Evolutionary conservation across 2,888 invertebrate genomes (phyloP).

Genomic region (Drosophila barbarae): DNA sequence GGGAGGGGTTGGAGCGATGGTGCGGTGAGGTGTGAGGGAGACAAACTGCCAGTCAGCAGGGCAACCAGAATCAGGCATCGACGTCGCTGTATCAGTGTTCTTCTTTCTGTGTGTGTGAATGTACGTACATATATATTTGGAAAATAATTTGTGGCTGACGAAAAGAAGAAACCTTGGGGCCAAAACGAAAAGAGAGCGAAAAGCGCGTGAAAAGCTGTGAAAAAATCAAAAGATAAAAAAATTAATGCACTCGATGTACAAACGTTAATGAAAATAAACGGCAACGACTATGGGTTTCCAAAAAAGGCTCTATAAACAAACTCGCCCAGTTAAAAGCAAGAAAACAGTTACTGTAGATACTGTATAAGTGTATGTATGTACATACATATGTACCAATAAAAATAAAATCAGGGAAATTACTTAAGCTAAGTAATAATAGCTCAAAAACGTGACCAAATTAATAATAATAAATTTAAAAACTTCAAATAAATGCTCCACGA

Average conservation of each 20-base stretch:
- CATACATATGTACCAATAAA: background rate
- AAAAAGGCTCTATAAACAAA: slow-evolving; percentile 23
- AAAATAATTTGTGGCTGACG: slow-evolving; percentile 51
- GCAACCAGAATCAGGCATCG: slow-evolving; percentile 32
- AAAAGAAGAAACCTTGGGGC: slow-evolving; percentile 67
- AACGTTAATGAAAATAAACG: slow-evolving; percentile 44
- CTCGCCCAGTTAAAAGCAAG: background rate
- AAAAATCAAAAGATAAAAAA: slow-evolving; percentile 21
- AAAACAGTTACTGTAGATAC: slow-evolving; percentile 3
- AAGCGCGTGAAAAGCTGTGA: slow-evolving; percentile 56
- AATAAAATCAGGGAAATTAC: background rate
- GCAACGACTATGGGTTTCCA: slow-evolving; percentile 26
- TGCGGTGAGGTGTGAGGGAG: slow-evolving; percentile 46
- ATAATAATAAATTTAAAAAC: background rate
- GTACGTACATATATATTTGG: slow-evolving; percentile 47
- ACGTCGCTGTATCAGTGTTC: slow-evolving; percentile 26
- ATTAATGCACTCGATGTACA: slow-evolving; percentile 1
- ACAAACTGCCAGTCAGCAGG: slow-evolving; percentile 47
- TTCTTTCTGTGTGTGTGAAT: slow-evolving; percentile 13
- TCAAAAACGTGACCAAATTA: too few species aligned
- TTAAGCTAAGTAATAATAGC: background rate
- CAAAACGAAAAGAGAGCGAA: slow-evolving; percentile 44
- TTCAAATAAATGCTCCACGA: background rate
- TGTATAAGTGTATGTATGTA: background rate
- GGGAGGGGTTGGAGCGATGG: slow-evolving; percentile 23